These are phyloP conservation scores for Euleptes europaea DNA, from an alignment of 2,113 vertebrate genomes.

Conservation along the genomic window DNA sequence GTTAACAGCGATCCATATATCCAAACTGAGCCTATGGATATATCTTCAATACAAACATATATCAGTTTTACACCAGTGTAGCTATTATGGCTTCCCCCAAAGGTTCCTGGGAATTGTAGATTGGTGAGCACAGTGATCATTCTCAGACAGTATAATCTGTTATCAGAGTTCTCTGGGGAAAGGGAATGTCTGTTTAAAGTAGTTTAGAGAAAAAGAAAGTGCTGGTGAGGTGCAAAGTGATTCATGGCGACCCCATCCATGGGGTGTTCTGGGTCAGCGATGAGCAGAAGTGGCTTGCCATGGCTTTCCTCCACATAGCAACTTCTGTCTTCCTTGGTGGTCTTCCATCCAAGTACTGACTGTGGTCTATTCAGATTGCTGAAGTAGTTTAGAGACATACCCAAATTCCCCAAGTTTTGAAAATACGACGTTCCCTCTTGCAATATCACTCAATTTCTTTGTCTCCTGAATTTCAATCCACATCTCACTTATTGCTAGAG, in stretches of 20 bases:
- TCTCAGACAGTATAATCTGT: background rate
- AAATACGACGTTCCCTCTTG: conserved; percentile 55
- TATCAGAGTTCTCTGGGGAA: background rate
- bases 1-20: too few relatives aligned
- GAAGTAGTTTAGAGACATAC: background rate
- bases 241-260: too few relatives aligned
- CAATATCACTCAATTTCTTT: conserved; percentile 51
- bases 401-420: conserved; percentile 40
- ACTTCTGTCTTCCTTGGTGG: too few relatives aligned
- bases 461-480: conserved; percentile 63
- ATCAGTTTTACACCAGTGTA: background rate
- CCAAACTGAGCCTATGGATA: background rate
- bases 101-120: background rate
- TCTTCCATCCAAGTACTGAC: too few relatives aligned
- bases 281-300: too few relatives aligned
- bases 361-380: too few relatives aligned
- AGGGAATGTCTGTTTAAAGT: background rate
- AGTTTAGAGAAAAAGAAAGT: background rate
- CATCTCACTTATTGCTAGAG: conserved; percentile 71
- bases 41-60: background rate
- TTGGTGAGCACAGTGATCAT: background rate
- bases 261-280: too few relatives aligned
- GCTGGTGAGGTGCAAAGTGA: too few relatives aligned
- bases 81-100: background rate
- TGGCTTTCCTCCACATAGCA: too few relatives aligned